Conservation (phyloP, 2,888 invertebrate species). For the Sympetrum striolatum region DNA sequence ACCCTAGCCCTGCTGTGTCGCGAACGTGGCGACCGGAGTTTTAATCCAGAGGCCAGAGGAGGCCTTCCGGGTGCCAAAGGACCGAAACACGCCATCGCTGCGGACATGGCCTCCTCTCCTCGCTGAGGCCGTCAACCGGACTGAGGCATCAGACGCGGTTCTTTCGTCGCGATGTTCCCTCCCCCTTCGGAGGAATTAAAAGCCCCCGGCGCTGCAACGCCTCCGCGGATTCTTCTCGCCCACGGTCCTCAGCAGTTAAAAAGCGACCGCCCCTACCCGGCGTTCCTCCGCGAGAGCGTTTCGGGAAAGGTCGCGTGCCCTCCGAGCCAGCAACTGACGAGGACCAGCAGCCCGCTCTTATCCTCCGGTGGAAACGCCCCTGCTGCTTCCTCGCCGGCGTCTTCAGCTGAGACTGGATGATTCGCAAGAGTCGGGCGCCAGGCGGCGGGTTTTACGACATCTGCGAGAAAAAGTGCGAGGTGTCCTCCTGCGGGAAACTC, state of each 20-base stretch:
- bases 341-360: background rate
- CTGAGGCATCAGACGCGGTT: conserved; percentile 13
- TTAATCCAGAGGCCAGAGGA: conserved; percentile 52
- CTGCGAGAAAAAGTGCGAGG: background rate
- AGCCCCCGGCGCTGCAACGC: background rate
- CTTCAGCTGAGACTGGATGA: background rate
- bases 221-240: background rate
- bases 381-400: background rate
- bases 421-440: background rate
- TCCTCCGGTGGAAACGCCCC: background rate
- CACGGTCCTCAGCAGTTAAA: background rate
- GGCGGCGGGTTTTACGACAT: conserved; percentile 3
- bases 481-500: background rate
- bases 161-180: background rate
- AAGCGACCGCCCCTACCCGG: background rate
- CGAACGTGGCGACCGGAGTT: conserved; percentile 40
- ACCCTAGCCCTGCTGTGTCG: conserved; percentile 23
- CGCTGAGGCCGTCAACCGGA: background rate
- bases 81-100: conserved; percentile 65
- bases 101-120: background rate
- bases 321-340: background rate
- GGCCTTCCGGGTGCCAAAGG: conserved; percentile 64
- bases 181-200: conserved; percentile 9
- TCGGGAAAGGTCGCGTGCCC: conserved; percentile 4
- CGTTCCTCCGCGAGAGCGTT: background rate